These are phyloP conservation scores for Habroteleia sp. DNA, from an alignment of 2,888 invertebrate genomes.

Conservation along the genomic window DNA sequence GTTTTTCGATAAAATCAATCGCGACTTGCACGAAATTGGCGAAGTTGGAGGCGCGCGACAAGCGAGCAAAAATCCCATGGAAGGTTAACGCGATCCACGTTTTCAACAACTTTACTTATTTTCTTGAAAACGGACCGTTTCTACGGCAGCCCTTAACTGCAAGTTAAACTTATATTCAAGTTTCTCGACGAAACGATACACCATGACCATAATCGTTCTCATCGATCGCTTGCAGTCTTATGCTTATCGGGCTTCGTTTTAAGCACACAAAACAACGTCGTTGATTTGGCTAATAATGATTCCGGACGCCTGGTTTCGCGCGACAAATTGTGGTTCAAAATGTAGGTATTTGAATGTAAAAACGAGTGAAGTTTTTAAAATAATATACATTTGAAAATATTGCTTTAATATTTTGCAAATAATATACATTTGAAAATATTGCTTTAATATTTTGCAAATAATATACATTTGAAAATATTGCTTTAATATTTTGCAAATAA, in stretches of 20 bases:
- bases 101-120: slow-evolving; percentile 35
- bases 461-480: too few relatives aligned
- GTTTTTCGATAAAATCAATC: slow-evolving; percentile 56
- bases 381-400: too few relatives aligned
- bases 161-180: slow-evolving; percentile 29
- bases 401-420: too few relatives aligned
- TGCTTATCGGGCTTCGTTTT: slow-evolving; percentile 27
- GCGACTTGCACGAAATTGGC: slow-evolving; percentile 35
- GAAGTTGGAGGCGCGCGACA: slow-evolving; percentile 37
- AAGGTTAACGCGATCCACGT: slow-evolving; percentile 20
- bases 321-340: too few relatives aligned
- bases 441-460: too few relatives aligned
- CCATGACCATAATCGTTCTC: slow-evolving; percentile 49
- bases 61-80: slow-evolving; percentile 33
- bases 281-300: slow-evolving; percentile 30
- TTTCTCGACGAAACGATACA: slow-evolving; percentile 36
- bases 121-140: slow-evolving; percentile 29
- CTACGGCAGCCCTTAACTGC: slow-evolving; percentile 1
- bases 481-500: too few relatives aligned
- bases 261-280: slow-evolving; percentile 15
- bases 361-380: too few relatives aligned
- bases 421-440: too few relatives aligned
- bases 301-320: not conserved
- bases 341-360: too few relatives aligned
- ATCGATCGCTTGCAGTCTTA: slow-evolving; percentile 38